Conservation (phyloP, 2,797 vertebrate genomes). For the Galaxias olidus region DNA sequence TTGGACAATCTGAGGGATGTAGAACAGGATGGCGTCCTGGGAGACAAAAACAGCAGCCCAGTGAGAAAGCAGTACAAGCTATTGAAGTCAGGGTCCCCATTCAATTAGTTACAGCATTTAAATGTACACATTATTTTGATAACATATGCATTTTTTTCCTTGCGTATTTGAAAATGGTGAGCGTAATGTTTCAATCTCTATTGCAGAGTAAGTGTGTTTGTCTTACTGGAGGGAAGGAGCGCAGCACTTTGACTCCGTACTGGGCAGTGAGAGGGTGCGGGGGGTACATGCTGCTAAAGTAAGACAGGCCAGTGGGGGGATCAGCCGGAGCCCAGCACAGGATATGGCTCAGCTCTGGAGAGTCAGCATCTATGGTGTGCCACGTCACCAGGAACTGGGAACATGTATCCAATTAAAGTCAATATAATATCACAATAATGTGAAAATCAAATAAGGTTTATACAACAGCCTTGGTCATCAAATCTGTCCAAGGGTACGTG, state of each 20-base stretch:
- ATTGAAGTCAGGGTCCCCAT: not conserved
- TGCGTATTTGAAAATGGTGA: not conserved
- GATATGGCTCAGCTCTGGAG: slow-evolving; percentile 94
- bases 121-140: not conserved
- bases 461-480: no score
- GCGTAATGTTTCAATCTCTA: not conserved
- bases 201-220: slow-evolving; percentile 15
- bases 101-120: not conserved
- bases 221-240: slow-evolving; percentile 93
- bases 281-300: slow-evolving; percentile 98
- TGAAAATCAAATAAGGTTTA: no score
- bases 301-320: slow-evolving; percentile 93
- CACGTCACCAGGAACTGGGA: slow-evolving; percentile 92
- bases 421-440: no score
- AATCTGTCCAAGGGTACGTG: no score
- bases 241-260: slow-evolving; percentile 94
- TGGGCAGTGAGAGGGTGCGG: slow-evolving; percentile 96
- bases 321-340: slow-evolving; percentile 94
- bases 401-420: not conserved
- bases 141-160: not conserved
- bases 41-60: slow-evolving; percentile 15
- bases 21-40: slow-evolving; percentile 97
- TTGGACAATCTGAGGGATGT: slow-evolving; percentile 98
- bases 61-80: not conserved
- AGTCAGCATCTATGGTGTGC: slow-evolving; percentile 97